phyloP scores from a whole-genome alignment of 2,888 invertebrate genomes.

The Mayetiola destructor region DNA sequence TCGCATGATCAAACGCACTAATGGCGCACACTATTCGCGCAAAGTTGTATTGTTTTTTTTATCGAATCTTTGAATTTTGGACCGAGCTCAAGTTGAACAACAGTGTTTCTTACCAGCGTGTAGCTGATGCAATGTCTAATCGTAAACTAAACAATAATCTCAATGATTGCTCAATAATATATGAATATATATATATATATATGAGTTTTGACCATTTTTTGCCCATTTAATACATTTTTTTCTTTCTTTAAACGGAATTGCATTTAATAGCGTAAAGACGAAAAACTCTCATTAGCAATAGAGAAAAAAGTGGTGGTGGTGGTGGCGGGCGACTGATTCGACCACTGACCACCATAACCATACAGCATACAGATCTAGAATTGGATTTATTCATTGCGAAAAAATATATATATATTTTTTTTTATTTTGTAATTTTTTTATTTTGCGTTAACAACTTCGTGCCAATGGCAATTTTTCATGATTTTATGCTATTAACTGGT shows the following conservation, averaged over 20 bases:
- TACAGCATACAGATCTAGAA: background rate
- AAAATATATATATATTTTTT: background rate
- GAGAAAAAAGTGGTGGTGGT: background rate
- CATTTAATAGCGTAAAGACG: too few species aligned
- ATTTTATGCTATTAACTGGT: slow-evolving; percentile 1
- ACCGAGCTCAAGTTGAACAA: background rate
- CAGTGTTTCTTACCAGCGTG: background rate
- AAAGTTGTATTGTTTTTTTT: background rate
- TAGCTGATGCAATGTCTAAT: background rate
- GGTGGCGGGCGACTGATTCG: background rate
- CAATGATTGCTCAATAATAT: background rate
- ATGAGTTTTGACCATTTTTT: background rate
- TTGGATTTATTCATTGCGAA: background rate
- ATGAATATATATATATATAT: background rate
- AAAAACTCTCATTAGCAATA: background rate
- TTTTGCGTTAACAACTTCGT: background rate
- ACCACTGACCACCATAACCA: background rate
- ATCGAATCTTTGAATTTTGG: background rate
- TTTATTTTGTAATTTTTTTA: background rate
- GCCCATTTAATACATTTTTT: background rate
- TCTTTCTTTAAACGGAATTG: too few species aligned
- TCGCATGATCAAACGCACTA: background rate
- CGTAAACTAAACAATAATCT: background rate
- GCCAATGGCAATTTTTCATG: too few species aligned
- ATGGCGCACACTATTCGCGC: background rate